These are phyloP conservation scores for Pseudorasbora parva DNA, from an alignment of 2,113 vertebrate genomes.

Conservation along the genomic window DNA sequence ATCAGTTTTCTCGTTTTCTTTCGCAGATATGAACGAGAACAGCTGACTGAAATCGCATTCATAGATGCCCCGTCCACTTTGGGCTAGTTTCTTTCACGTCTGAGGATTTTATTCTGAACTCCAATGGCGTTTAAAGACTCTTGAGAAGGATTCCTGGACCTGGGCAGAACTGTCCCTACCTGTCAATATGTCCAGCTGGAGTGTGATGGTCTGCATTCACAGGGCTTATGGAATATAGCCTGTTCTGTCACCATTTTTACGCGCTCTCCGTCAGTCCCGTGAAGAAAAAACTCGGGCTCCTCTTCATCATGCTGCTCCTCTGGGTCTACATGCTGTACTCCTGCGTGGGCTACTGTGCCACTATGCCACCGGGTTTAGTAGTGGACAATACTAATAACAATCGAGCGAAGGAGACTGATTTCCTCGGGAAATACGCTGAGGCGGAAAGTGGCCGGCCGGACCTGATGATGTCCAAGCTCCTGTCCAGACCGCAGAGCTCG, in stretches of 20 bases:
- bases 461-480: constrained; percentile 71
- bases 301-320: constrained; percentile 91
- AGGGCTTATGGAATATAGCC: constrained; percentile 90
- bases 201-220: constrained; percentile 63
- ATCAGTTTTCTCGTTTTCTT: constrained; percentile 8
- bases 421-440: constrained; percentile 59
- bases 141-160: constrained; percentile 58
- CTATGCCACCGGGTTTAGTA: constrained; percentile 75
- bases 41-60: not conserved
- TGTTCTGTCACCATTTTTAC: constrained; percentile 77
- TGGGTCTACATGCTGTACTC: constrained; percentile 95
- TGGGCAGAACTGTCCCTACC: constrained; percentile 61
- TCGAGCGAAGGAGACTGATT: constrained; percentile 66
- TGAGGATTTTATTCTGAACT: constrained; percentile 26
- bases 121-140: constrained; percentile 63
- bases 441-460: constrained; percentile 67
- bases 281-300: constrained; percentile 84
- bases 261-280: constrained; percentile 76
- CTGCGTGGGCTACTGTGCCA: constrained; percentile 88
- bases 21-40: constrained; percentile 54
- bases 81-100: not conserved
- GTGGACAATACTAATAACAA: constrained; percentile 63
- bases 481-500: constrained; percentile 70
- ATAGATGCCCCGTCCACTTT: not conserved
- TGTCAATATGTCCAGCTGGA: constrained; percentile 78